A percentile compares a stretch with the other conserved stretches of the same genome.
phyloP scores from a whole-genome alignment of 2,797 vertebrate genomes.

The Poeciliopsis gracilis region DNA sequence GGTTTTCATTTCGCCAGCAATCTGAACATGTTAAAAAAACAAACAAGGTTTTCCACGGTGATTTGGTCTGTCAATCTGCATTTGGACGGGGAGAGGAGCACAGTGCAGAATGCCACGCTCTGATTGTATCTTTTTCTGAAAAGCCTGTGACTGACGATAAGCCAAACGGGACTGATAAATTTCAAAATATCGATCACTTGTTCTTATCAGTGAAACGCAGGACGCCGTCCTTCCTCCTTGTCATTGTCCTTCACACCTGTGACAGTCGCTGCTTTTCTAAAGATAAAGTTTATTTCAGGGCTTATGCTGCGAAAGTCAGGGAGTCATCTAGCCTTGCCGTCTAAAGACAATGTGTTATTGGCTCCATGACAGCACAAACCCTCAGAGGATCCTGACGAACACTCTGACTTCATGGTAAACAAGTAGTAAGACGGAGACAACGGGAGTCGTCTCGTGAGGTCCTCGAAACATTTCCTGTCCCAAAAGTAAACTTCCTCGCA shows the following conservation, averaged over 20 bases:
- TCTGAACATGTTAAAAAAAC: slow-evolving; percentile 28
- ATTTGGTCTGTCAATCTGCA: slow-evolving; percentile 61
- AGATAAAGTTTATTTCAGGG: slow-evolving; percentile 26
- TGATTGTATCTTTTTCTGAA: slow-evolving; percentile 57
- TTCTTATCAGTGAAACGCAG: slow-evolving; percentile 69
- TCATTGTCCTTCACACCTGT: slow-evolving; percentile 33
- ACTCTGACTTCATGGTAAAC: background rate
- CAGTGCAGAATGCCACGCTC: slow-evolving; percentile 70
- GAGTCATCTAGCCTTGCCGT: background rate
- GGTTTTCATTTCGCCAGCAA: slow-evolving; percentile 39
- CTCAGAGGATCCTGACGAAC: background rate
- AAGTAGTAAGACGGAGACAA: background rate
- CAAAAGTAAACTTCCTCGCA: background rate
- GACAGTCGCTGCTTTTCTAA: slow-evolving; percentile 23
- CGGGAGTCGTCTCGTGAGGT: background rate
- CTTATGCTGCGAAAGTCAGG: slow-evolving; percentile 5
- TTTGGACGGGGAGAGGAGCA: slow-evolving; percentile 30
- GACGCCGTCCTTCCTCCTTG: slow-evolving; percentile 29
- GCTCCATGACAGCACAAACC: background rate
- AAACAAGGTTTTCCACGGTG: slow-evolving; percentile 46
- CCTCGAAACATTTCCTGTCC: background rate
- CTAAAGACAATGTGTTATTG: background rate
- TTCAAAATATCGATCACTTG: slow-evolving; percentile 70
- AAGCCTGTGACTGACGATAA: slow-evolving; percentile 64
- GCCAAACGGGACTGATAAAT: slow-evolving; percentile 56